These are phyloP conservation scores for Anadara kagoshimensis DNA, from an alignment of 1,140 invertebrate genomes.

Conservation along the genomic window DNA sequence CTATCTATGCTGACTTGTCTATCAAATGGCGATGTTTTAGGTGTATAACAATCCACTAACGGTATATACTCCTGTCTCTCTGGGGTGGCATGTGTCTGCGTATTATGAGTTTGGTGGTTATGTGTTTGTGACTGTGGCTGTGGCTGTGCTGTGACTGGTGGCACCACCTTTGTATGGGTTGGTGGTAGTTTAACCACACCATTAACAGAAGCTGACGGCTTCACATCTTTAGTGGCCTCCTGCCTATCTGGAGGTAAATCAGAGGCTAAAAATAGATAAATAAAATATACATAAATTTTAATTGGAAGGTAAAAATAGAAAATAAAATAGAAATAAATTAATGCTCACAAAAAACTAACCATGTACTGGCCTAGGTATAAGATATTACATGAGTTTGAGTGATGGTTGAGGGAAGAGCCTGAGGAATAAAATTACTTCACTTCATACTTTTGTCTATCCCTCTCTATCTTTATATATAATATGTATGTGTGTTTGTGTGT, in stretches of 20 bases:
- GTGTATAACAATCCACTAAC: conserved; percentile 23
- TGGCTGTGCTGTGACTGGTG: neutral
- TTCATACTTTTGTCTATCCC: too few relatives aligned
- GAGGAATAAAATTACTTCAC: too few relatives aligned
- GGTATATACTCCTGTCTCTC: conserved; percentile 26
- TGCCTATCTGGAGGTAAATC: conserved; percentile 56
- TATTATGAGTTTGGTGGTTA: neutral
- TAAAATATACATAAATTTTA: neutral
- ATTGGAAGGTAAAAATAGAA: too few relatives aligned
- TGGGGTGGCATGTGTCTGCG: neutral
- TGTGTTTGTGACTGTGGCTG: neutral
- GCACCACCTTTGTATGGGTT: neutral
- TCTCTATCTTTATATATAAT: too few relatives aligned
- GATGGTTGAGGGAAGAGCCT: too few relatives aligned
- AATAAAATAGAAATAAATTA: too few relatives aligned
- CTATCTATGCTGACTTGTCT: conserved; percentile 57
- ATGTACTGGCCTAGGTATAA: too few relatives aligned
- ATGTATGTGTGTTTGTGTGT: too few relatives aligned
- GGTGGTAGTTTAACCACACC: conserved; percentile 2
- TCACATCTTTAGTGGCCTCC: conserved; percentile 1
- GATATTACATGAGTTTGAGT: too few relatives aligned
- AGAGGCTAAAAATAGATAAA: conserved; percentile 50
- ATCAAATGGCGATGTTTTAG: conserved; percentile 3
- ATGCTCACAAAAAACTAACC: too few relatives aligned
- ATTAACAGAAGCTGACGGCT: neutral